A percentile compares a stretch with the other conserved stretches of the same genome.
Evolutionary conservation across 2,797 vertebrate species (phyloP).

Genomic region (Yasuhikotakia modesta): DNA sequence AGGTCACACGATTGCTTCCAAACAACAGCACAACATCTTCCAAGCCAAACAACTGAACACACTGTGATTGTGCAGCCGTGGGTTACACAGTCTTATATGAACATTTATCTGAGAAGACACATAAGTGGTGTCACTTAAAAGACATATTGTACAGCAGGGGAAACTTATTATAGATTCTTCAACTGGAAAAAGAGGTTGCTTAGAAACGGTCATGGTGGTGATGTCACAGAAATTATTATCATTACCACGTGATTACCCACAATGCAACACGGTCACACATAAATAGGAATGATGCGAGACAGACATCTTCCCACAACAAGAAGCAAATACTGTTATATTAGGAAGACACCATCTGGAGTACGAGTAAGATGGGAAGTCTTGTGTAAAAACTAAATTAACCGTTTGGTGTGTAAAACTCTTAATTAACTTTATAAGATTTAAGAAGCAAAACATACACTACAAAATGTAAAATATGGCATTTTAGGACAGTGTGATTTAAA

Average conservation of each 20-base stretch:
- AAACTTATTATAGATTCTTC: not conserved
- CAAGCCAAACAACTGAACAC: slow-evolving; percentile 2
- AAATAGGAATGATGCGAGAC: not conserved
- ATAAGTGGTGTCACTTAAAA: not conserved
- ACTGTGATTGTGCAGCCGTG: not conserved
- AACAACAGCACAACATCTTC: slow-evolving; percentile 20
- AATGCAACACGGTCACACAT: not conserved
- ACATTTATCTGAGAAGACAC: not conserved
- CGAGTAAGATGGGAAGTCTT: no score
- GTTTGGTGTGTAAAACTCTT: no score
- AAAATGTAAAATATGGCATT: no score
- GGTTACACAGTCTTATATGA: not conserved
- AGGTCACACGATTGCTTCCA: slow-evolving; percentile 47
- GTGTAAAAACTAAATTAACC: no score
- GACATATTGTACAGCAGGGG: no score
- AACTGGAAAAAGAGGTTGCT: not conserved
- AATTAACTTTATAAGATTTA: no score
- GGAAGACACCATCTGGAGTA: no score
- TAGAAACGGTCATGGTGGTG: not conserved
- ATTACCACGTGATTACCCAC: not conserved
- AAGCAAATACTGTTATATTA: not conserved
- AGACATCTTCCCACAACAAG: not conserved
- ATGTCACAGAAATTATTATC: not conserved
- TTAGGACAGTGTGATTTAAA: no score
- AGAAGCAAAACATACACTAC: no score